phyloP scores from a whole-genome alignment of 2,113 vertebrate species.

The Phyllostomus hastatus region DNA sequence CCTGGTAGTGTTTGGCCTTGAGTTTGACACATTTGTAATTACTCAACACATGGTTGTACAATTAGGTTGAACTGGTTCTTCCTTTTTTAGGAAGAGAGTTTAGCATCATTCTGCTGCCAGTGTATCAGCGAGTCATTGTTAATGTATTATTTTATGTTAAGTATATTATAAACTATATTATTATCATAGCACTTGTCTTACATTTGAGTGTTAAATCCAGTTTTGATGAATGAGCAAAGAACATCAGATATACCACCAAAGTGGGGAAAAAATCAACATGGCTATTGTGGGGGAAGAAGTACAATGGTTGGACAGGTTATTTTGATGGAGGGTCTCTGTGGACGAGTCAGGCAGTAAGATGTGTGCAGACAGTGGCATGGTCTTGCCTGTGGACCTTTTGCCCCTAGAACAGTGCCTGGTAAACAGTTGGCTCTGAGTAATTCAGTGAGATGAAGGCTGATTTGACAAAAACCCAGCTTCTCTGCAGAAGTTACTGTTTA shows the following conservation, averaged over 20 bases:
- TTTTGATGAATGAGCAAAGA: neutral
- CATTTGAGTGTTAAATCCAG: neutral
- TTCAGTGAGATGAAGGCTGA: neutral
- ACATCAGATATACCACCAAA: neutral
- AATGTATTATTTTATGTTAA: neutral
- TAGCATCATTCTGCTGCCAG: neutral
- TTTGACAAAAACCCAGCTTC: neutral
- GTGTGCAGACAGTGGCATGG: neutral
- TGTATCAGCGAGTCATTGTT: neutral
- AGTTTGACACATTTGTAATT: neutral
- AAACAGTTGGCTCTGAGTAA: neutral
- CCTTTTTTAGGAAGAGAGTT: neutral
- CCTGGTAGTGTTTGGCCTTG: neutral
- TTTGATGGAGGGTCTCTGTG: neutral
- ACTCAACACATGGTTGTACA: neutral
- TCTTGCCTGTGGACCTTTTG: neutral
- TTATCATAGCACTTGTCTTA: neutral
- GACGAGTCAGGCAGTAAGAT: neutral
- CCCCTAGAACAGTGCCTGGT: neutral
- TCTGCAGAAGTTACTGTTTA: neutral
- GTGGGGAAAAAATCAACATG: neutral
- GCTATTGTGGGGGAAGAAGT: neutral
- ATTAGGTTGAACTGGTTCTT: neutral
- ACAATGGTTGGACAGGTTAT: neutral
- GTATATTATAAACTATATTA: neutral